These are phyloP conservation scores for Calvadosia cruxmelitensis DNA, from an alignment of 30 jellyfish, hydroid and myxozoan species.

Conservation along the genomic window DNA sequence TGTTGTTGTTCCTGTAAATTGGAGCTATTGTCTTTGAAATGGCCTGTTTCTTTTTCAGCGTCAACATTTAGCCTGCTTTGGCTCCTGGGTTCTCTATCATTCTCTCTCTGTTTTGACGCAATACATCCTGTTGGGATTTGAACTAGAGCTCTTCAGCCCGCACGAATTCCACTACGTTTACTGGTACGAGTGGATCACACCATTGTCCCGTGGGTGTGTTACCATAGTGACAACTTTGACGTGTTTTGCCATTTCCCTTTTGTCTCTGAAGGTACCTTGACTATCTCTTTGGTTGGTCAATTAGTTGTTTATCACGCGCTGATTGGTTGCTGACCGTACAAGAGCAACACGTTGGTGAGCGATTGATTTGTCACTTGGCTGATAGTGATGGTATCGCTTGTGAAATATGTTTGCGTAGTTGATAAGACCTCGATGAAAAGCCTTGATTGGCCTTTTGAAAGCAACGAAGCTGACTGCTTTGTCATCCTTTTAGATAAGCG, in stretches of 20 bases:
- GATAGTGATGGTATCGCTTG: no score
- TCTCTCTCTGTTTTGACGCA: conserved; percentile 61
- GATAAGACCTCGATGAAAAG: background rate
- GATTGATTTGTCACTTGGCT: background rate
- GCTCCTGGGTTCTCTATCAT: conserved; percentile 87
- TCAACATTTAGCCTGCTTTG: conserved; percentile 89
- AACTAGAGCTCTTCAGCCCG: conserved; percentile 73
- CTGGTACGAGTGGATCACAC: conserved; percentile 21
- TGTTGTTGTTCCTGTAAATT: no score
- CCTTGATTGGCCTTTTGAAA: background rate
- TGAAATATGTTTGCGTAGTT: background rate
- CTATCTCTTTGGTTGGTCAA: conserved; percentile 78
- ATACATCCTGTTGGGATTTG: conserved; percentile 73
- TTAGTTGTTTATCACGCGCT: conserved; percentile 71
- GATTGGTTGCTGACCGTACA: conserved; percentile 55
- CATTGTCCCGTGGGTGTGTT: no score
- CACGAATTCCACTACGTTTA: conserved; percentile 84
- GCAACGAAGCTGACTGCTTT: no score
- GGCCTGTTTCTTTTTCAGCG: conserved; percentile 41
- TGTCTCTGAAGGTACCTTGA: conserved; percentile 39
- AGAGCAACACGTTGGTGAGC: conserved; percentile 67
- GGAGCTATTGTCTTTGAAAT: no score
- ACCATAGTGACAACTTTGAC: no score
- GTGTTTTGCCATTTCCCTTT: no score
- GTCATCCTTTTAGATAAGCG: background rate